A percentile compares a stretch with the other conserved stretches of the same genome.
Evolutionary conservation across 2,888 invertebrate genomes (phyloP).

Genomic region (Epirrita christyi): DNA sequence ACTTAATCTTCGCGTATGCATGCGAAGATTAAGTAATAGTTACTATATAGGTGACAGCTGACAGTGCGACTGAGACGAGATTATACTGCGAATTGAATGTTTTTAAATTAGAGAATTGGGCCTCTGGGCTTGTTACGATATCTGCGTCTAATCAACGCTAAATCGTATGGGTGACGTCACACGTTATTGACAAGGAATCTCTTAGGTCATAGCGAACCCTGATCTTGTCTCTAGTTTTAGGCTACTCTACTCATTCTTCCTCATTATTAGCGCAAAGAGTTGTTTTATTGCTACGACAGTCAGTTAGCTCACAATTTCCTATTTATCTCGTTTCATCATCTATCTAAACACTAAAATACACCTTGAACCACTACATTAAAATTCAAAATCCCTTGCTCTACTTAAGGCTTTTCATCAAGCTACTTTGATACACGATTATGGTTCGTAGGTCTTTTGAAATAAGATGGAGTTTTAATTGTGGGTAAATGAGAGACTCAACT

Average conservation of each 20-base stretch:
- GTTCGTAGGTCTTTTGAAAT: constrained; percentile 25
- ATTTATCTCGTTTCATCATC: constrained; percentile 70
- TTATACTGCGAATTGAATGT: no score
- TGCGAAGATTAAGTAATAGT: no score
- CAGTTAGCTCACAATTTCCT: constrained; percentile 82
- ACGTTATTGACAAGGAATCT: no score
- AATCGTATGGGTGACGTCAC: no score
- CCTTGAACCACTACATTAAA: constrained; percentile 44
- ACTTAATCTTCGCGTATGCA: no score
- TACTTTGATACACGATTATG: constrained; percentile 15
- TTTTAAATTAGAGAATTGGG: no score
- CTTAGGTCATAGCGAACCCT: no score
- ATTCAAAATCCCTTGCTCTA: constrained; percentile 40
- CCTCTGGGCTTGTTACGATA: no score
- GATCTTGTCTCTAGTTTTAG: constrained; percentile 38
- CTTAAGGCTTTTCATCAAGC: constrained; percentile 45
- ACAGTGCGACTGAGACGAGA: no score
- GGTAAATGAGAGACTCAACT: constrained; percentile 61
- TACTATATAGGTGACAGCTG: no score
- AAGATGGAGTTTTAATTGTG: constrained; percentile 34
- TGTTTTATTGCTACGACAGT: constrained; percentile 79
- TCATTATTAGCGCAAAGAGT: constrained; percentile 83
- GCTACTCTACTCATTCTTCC: constrained; percentile 63
- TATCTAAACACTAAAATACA: constrained; percentile 42
- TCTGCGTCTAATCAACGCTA: no score